Evolutionary conservation across 2,888 invertebrate genomes (phyloP).

Genomic region (Sylvicola fuscatus): DNA sequence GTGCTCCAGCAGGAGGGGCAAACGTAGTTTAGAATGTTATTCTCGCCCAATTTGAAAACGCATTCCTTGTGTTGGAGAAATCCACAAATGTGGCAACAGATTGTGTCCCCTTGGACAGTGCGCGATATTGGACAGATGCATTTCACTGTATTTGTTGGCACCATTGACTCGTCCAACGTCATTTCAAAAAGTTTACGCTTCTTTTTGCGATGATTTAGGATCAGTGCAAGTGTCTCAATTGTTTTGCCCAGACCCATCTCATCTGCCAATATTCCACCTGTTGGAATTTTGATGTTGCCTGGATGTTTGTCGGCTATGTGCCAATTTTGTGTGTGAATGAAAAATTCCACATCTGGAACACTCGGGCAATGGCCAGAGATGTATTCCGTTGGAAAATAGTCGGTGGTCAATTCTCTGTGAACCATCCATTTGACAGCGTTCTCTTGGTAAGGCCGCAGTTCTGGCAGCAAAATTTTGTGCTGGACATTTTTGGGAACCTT

Average conservation of each 20-base stretch:
- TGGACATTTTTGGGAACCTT: slow-evolving; percentile 12
- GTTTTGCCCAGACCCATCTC: slow-evolving; percentile 73
- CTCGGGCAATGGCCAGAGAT: neutral
- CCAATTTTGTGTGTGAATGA: slow-evolving; percentile 12
- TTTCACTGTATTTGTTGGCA: neutral
- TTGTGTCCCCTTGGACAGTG: slow-evolving; percentile 12
- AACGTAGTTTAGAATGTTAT: slow-evolving; percentile 22
- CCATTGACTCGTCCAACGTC: neutral
- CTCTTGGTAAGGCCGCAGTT: slow-evolving; percentile 40
- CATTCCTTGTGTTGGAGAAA: slow-evolving; percentile 42
- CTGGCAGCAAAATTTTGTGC: slow-evolving; percentile 26
- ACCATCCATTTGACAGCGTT: slow-evolving; percentile 50
- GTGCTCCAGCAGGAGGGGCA: slow-evolving; percentile 45
- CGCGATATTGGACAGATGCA: slow-evolving; percentile 25
- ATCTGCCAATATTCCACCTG: slow-evolving; percentile 55
- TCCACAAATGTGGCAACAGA: slow-evolving; percentile 35
- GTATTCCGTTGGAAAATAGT: slow-evolving; percentile 5
- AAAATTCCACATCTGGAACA: slow-evolving; percentile 5
- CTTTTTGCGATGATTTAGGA: slow-evolving; percentile 31
- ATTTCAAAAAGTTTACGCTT: slow-evolving; percentile 3
- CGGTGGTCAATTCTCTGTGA: slow-evolving; percentile 26
- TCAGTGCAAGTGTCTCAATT: slow-evolving; percentile 46
- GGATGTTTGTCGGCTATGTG: slow-evolving; percentile 15
- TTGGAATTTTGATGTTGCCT: slow-evolving; percentile 19
- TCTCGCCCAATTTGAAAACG: slow-evolving; percentile 22